A percentile compares a stretch with the other conserved stretches of the same genome.
phyloP scores from a whole-genome alignment of 2,888 invertebrate genomes.

The Spicauda simplicius region DNA sequence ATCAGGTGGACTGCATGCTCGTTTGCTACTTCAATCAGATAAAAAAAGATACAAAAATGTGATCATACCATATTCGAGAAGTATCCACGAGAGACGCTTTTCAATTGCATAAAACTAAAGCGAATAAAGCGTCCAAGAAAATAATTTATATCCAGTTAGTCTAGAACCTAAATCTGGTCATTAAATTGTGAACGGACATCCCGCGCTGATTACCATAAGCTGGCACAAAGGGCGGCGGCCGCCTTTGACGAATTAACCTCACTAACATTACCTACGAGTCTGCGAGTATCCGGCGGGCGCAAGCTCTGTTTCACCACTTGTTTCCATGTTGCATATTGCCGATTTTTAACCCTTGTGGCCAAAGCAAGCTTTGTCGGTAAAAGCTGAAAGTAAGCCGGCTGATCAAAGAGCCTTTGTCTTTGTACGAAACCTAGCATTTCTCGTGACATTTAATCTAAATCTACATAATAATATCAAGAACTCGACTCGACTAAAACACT shows the following conservation, averaged over 20 bases:
- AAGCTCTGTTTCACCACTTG: constrained; percentile 35
- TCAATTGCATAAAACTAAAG: not conserved
- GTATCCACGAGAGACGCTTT: not conserved
- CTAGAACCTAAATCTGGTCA: constrained; percentile 57
- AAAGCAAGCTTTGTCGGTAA: constrained; percentile 34
- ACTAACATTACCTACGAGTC: constrained; percentile 64
- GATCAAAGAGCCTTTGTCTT: constrained; percentile 37
- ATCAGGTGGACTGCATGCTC: too few relatives aligned
- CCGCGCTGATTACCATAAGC: constrained; percentile 79
- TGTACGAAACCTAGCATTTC: constrained; percentile 25
- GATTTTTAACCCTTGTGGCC: constrained; percentile 39
- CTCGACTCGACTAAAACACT: constrained; percentile 4
- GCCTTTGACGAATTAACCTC: constrained; percentile 82
- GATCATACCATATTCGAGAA: not conserved
- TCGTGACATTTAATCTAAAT: constrained; percentile 32
- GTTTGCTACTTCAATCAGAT: not conserved
- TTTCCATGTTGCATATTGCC: constrained; percentile 40
- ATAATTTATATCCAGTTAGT: constrained; percentile 31
- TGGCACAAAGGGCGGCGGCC: constrained; percentile 71
- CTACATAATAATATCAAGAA: constrained; percentile 22
- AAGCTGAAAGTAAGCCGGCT: constrained; percentile 33
- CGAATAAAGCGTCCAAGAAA: too few relatives aligned
- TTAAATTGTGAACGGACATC: constrained; percentile 60
- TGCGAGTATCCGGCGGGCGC: constrained; percentile 39
- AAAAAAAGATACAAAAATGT: not conserved